Percentiles rank a stretch among this genome's conserved stretches.
Evolutionary conservation across 53 echinoderm and acorn worm genomes (phyloP).

Genomic region (Apostichopus leukothele): DNA sequence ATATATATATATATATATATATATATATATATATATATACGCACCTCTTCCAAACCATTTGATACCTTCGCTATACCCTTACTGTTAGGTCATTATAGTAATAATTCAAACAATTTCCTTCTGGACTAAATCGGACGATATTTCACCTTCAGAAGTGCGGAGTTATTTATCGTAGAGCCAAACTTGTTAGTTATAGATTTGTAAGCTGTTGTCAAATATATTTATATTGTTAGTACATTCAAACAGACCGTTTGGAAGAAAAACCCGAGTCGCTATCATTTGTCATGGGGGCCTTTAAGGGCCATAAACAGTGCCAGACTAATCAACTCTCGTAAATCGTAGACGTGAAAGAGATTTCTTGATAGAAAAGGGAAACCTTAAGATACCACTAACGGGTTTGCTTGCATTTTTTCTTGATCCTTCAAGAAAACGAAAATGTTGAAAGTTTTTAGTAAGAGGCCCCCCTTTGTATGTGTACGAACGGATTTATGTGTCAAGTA

Average conservation of each 20-base stretch:
- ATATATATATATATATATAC: too few relatives aligned
- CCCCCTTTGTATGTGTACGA: neutral
- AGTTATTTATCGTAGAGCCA: neutral
- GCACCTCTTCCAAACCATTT: too few relatives aligned
- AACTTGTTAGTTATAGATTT: neutral
- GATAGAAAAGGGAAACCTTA: neutral
- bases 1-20: too few relatives aligned
- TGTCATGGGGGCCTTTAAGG: slow-evolving; percentile 2
- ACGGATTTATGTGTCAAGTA: neutral
- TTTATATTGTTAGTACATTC: neutral
- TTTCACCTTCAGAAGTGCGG: neutral
- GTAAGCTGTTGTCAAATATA: slow-evolving; percentile 10
- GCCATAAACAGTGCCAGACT: neutral
- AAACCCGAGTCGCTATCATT: neutral
- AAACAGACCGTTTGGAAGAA: neutral
- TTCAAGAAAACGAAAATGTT: neutral
- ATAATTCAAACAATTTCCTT: too few relatives aligned
- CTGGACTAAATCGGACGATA: too few relatives aligned
- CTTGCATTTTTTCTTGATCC: neutral
- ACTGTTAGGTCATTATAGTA: too few relatives aligned
- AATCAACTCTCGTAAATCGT: slow-evolving; percentile 4
- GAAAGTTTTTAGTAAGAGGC: neutral
- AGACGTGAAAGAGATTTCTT: neutral
- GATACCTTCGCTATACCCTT: too few relatives aligned
- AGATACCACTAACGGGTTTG: neutral